phyloP scores from a whole-genome alignment of 2,888 invertebrate genomes.

The Drosophila putrida region DNA sequence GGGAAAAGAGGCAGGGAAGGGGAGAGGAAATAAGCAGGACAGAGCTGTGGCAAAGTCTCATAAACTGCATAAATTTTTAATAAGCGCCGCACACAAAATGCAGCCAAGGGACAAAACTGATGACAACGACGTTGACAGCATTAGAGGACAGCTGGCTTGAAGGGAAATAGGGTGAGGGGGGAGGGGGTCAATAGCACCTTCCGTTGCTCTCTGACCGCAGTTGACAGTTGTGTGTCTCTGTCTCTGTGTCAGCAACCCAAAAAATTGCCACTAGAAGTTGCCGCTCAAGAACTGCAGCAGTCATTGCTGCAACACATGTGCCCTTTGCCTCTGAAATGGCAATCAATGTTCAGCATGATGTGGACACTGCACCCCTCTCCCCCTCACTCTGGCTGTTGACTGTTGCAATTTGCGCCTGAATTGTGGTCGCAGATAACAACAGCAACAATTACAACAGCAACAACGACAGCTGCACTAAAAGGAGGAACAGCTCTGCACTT shows the following conservation, averaged over 20 bases:
- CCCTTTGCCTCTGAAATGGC: conserved; percentile 44
- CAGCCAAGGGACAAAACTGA: conserved; percentile 47
- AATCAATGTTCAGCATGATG: conserved; percentile 13
- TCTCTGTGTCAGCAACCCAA: conserved; percentile 40
- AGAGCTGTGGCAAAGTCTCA: conserved; percentile 28
- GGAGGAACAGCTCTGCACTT: conserved; percentile 19
- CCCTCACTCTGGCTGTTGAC: not conserved
- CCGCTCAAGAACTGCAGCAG: conserved; percentile 34
- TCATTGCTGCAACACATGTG: conserved; percentile 54
- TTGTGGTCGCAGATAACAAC: conserved; percentile 66
- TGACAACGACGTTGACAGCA: conserved; percentile 39
- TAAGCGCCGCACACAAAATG: conserved; percentile 63
- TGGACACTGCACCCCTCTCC: conserved; percentile 5
- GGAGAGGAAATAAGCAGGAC: not conserved
- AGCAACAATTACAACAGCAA: conserved; percentile 31
- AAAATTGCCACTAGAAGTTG: conserved; percentile 47
- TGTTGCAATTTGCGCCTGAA: conserved; percentile 55
- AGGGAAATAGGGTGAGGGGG: no score
- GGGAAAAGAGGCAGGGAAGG: not conserved
- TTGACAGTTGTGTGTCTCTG: conserved; percentile 1
- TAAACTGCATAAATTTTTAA: conserved; percentile 76
- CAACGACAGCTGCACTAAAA: conserved; percentile 22
- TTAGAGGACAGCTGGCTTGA: conserved; percentile 1
- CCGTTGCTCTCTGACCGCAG: conserved; percentile 1
- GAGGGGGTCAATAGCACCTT: conserved; percentile 1